Percentiles rank a stretch among this genome's conserved stretches.
phyloP scores from a whole-genome alignment of 2,888 invertebrate species.

The Heliconius ismenius region DNA sequence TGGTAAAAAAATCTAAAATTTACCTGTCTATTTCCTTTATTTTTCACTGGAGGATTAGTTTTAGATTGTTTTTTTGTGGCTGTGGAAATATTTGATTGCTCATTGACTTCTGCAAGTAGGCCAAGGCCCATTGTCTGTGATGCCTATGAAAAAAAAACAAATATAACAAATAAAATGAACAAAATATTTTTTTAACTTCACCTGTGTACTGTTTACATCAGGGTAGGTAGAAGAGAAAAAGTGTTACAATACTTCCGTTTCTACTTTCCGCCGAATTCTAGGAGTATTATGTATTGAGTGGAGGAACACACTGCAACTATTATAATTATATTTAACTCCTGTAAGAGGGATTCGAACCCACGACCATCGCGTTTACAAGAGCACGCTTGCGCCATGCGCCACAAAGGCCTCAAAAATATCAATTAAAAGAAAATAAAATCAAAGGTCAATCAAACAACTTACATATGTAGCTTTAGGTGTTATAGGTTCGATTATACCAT shows the following conservation, averaged over 20 bases:
- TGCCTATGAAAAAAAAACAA: conserved; percentile 7
- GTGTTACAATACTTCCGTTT: not conserved
- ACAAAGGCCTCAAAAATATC: too few relatives aligned
- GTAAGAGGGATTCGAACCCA: too few relatives aligned
- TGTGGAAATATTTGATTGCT: not conserved
- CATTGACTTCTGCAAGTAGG: not conserved
- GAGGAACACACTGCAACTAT: too few relatives aligned
- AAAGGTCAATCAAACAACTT: conserved; percentile 43
- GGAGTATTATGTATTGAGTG: not conserved
- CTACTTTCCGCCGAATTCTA: not conserved
- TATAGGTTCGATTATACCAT: conserved; percentile 84
- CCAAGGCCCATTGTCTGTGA: conserved; percentile 14
- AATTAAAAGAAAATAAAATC: too few relatives aligned
- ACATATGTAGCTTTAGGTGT: conserved; percentile 59
- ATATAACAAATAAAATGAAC: too few relatives aligned
- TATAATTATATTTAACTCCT: too few relatives aligned
- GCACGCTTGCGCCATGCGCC: too few relatives aligned
- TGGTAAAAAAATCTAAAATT: too few relatives aligned
- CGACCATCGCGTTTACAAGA: too few relatives aligned
- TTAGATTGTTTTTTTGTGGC: not conserved
- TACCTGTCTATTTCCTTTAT: conserved; percentile 5
- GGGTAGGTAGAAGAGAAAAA: too few relatives aligned
- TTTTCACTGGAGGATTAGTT: not conserved
- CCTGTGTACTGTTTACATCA: not conserved
- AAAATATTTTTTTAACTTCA: not conserved